A percentile compares a stretch with the other conserved stretches of the same genome.
phyloP scores from a whole-genome alignment of 2,888 invertebrate species.

The Tetragonula carbonaria region DNA sequence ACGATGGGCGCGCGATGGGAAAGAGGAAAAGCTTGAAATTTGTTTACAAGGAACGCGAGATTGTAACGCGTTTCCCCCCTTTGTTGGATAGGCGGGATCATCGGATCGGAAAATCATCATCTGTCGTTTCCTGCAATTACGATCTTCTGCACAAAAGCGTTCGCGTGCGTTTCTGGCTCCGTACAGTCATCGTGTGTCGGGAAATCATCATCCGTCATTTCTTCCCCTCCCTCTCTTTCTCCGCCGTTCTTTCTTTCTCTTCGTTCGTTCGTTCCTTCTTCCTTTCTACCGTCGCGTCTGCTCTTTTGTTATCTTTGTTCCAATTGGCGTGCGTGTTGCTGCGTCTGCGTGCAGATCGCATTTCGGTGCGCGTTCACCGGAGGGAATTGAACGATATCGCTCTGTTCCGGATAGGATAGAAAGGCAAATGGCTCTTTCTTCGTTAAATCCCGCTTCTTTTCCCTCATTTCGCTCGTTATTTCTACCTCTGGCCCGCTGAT shows the following conservation, averaged over 20 bases:
- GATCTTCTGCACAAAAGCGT: slow-evolving; percentile 51
- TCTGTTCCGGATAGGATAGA: slow-evolving; percentile 59
- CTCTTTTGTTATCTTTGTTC: slow-evolving; percentile 15
- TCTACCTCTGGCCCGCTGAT: background rate
- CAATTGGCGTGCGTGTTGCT: slow-evolving; percentile 51
- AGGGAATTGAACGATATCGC: slow-evolving; percentile 67
- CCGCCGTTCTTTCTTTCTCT: background rate
- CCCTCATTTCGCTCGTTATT: slow-evolving; percentile 33
- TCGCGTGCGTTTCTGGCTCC: slow-evolving; percentile 64
- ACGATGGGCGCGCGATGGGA: background rate
- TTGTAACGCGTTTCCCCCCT: slow-evolving; percentile 40
- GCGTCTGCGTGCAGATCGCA: slow-evolving; percentile 50
- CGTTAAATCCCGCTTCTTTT: slow-evolving; percentile 47
- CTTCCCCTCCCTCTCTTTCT: background rate
- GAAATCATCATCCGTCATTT: slow-evolving; percentile 73
- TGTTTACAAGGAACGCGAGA: slow-evolving; percentile 42
- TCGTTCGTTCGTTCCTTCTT: background rate
- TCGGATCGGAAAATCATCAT: slow-evolving; percentile 71
- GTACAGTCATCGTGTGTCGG: slow-evolving; percentile 67
- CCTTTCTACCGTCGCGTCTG: too few species aligned
- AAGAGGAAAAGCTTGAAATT: slow-evolving; percentile 40
- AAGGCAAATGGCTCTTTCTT: slow-evolving; percentile 57
- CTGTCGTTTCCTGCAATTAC: slow-evolving; percentile 69
- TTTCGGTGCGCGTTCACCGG: slow-evolving; percentile 55
- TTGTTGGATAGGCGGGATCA: slow-evolving; percentile 56